Percentiles rank a stretch among this genome's conserved stretches.
phyloP scores from a whole-genome alignment of 1,140 invertebrate species.

The Caenorhabditis remanei region DNA sequence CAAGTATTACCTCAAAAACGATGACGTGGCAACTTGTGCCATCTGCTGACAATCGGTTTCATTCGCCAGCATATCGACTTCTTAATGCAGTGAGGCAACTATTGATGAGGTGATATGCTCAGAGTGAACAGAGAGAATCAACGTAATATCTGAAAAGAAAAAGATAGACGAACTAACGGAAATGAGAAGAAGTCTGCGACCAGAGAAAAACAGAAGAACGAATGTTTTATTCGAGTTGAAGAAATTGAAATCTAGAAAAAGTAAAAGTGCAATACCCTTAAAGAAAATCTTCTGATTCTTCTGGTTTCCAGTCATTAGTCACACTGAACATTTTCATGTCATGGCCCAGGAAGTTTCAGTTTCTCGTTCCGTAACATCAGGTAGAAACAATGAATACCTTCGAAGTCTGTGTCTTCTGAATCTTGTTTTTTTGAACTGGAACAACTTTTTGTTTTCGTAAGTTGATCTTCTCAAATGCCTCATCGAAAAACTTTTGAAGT shows the following conservation, averaged over 20 bases:
- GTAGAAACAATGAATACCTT: background rate
- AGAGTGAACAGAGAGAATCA: background rate
- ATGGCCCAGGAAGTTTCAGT: too few species aligned
- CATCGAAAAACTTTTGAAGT: constrained; percentile 30
- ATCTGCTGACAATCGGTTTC: background rate
- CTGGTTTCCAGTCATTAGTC: too few species aligned
- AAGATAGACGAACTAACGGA: background rate
- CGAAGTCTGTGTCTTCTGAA: background rate
- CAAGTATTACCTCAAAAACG: background rate
- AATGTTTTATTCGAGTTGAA: too few species aligned
- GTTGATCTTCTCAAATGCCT: constrained; percentile 9
- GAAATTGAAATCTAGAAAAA: too few species aligned
- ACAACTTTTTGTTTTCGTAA: background rate
- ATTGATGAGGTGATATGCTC: background rate
- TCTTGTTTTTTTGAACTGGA: background rate
- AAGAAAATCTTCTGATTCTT: too few species aligned
- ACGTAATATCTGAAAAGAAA: background rate
- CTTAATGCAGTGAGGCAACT: background rate
- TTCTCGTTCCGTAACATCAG: too few species aligned
- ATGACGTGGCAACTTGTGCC: constrained; percentile 33
- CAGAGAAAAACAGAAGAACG: too few species aligned
- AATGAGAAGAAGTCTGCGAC: background rate
- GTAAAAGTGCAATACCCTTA: too few species aligned
- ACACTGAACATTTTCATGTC: too few species aligned
- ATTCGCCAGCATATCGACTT: background rate